These are phyloP conservation scores for Lepidurus arcticus DNA, from an alignment of 1,140 invertebrate species.

Conservation along the genomic window DNA sequence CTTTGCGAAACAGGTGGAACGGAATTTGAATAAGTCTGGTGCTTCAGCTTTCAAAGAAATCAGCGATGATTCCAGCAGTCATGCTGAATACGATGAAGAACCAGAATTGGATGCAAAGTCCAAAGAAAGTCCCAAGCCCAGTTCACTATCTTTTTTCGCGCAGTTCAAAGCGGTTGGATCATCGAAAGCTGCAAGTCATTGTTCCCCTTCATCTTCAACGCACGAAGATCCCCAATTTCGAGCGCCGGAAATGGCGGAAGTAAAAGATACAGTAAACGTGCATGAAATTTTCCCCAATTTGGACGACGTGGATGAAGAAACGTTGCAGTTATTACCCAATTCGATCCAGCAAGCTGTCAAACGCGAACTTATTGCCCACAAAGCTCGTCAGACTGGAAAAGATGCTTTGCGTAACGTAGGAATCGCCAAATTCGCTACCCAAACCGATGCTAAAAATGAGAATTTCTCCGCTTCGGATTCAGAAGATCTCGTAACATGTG, in stretches of 20 bases:
- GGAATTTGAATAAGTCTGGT: not conserved
- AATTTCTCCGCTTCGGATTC: not conserved
- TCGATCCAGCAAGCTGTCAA: slow-evolving; percentile 43
- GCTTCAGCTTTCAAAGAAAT: not conserved
- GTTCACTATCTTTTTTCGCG: not conserved
- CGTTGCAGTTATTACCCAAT: slow-evolving; percentile 45
- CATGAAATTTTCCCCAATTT: slow-evolving; percentile 50
- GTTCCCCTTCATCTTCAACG: not conserved
- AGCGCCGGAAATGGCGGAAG: not conserved
- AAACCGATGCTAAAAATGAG: not conserved
- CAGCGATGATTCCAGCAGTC: not conserved
- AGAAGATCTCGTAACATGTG: slow-evolving; percentile 38
- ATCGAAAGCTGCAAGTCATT: not conserved
- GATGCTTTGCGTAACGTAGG: slow-evolving; percentile 21
- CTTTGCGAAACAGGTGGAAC: slow-evolving; percentile 38
- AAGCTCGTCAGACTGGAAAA: slow-evolving; percentile 32
- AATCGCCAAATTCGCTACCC: slow-evolving; percentile 16
- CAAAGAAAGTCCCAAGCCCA: slow-evolving; percentile 24
- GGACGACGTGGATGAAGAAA: slow-evolving; percentile 45
- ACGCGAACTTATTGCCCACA: slow-evolving; percentile 33
- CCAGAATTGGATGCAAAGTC: not conserved
- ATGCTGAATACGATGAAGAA: slow-evolving; percentile 6
- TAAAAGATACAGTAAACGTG: slow-evolving; percentile 39
- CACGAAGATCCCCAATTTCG: not conserved
- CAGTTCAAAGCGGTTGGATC: not conserved